These are phyloP conservation scores for Ondatra zibethicus DNA, from an alignment of 2,113 vertebrate species.

Conservation along the genomic window DNA sequence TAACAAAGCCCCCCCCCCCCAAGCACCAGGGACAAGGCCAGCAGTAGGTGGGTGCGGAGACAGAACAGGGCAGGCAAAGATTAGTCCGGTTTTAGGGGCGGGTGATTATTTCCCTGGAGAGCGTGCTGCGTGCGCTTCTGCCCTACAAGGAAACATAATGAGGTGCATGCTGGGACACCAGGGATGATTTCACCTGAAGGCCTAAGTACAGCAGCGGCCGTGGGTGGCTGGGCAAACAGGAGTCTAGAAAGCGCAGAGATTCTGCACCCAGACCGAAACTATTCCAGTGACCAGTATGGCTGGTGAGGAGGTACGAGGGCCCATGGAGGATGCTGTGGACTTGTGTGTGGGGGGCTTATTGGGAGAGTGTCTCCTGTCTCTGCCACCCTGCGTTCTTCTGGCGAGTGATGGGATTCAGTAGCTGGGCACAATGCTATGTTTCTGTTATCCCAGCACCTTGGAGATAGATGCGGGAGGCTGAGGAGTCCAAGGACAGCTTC, in stretches of 20 bases:
- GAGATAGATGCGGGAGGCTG: background rate
- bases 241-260: background rate
- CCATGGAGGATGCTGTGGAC: background rate
- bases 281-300: background rate
- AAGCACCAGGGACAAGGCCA: background rate
- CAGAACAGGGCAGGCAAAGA: no score
- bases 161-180: no score
- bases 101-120: background rate
- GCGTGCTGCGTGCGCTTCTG: background rate
- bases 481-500: background rate
- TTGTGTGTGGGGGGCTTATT: background rate
- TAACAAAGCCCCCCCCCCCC: background rate
- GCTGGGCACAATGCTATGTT: background rate
- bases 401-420: background rate
- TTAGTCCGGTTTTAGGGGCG: background rate
- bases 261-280: background rate
- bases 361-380: background rate
- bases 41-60: background rate
- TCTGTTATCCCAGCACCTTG: background rate
- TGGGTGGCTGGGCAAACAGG: background rate
- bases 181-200: background rate
- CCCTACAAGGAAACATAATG: background rate
- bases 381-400: background rate
- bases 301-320: no score
- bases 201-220: background rate